These are phyloP conservation scores for Masticophis lateralis DNA, from an alignment of 2,797 vertebrate genomes.

Conservation along the genomic window DNA sequence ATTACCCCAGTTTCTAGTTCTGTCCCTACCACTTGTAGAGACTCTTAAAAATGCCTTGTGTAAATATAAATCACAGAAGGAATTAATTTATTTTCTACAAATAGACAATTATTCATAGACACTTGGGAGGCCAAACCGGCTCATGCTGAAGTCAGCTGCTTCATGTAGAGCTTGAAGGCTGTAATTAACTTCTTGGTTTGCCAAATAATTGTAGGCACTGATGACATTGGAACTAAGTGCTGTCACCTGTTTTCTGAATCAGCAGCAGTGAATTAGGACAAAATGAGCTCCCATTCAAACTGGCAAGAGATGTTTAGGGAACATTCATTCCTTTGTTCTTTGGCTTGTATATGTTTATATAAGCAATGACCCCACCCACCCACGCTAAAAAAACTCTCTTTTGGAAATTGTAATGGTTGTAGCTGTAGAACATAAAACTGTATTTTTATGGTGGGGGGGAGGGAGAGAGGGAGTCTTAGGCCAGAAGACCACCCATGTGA, in stretches of 20 bases:
- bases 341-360: neutral
- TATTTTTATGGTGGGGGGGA: neutral
- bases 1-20: neutral
- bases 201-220: slow-evolving; percentile 65
- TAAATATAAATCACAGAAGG: slow-evolving; percentile 52
- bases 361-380: neutral
- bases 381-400: neutral
- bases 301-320: slow-evolving; percentile 36
- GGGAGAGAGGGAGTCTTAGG: too few relatives aligned
- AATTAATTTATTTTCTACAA: slow-evolving; percentile 70
- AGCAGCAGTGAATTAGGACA: slow-evolving; percentile 60
- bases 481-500: too few relatives aligned
- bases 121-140: slow-evolving; percentile 41
- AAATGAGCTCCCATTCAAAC: slow-evolving; percentile 49
- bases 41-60: slow-evolving; percentile 27
- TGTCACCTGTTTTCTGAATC: slow-evolving; percentile 69
- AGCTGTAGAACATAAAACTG: neutral
- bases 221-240: slow-evolving; percentile 64
- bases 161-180: slow-evolving; percentile 57
- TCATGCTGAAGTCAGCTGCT: slow-evolving; percentile 61
- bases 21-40: slow-evolving; percentile 14
- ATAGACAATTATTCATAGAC: slow-evolving; percentile 69
- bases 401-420: neutral
- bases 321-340: neutral
- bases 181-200: slow-evolving; percentile 67